A percentile compares a stretch with the other conserved stretches of the same genome.
Evolutionary conservation across 2,888 invertebrate species (phyloP).

Genomic region (Alsophila aescularia): DNA sequence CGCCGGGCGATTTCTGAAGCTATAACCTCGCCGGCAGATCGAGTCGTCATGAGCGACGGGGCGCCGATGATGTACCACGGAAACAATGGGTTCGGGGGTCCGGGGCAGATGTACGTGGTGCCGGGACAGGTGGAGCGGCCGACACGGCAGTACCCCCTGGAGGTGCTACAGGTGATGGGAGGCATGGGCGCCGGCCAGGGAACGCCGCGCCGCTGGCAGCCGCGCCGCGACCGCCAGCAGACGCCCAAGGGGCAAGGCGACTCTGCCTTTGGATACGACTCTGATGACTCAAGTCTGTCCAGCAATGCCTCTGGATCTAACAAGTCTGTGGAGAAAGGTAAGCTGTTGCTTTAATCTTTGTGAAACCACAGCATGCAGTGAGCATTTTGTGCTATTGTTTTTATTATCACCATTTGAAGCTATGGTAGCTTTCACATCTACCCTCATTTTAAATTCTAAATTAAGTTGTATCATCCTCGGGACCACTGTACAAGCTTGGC

Average conservation of each 20-base stretch:
- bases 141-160: constrained; percentile 65
- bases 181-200: constrained; percentile 44
- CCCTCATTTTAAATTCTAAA: not conserved
- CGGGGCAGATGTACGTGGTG: constrained; percentile 64
- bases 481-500: too few species aligned
- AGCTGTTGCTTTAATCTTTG: constrained; percentile 13
- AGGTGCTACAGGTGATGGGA: constrained; percentile 60
- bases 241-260: constrained; percentile 52
- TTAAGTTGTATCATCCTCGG: not conserved
- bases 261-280: constrained; percentile 76
- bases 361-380: not conserved
- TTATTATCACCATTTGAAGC: too few species aligned
- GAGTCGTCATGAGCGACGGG: constrained; percentile 70
- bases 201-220: constrained; percentile 59
- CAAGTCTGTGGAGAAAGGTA: constrained; percentile 72
- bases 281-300: constrained; percentile 79
- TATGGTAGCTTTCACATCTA: not conserved
- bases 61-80: constrained; percentile 73
- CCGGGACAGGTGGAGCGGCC: constrained; percentile 59
- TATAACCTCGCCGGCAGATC: constrained; percentile 50
- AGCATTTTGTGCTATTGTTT: too few species aligned
- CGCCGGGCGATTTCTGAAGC: constrained; percentile 43
- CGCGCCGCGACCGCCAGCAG: constrained; percentile 60
- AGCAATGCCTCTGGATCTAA: constrained; percentile 79
- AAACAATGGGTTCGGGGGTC: constrained; percentile 61